Percentiles rank a stretch among this genome's conserved stretches.
These are phyloP conservation scores for Anastrepha obliqua DNA, from an alignment of 1,140 invertebrate genomes.

Conservation along the genomic window DNA sequence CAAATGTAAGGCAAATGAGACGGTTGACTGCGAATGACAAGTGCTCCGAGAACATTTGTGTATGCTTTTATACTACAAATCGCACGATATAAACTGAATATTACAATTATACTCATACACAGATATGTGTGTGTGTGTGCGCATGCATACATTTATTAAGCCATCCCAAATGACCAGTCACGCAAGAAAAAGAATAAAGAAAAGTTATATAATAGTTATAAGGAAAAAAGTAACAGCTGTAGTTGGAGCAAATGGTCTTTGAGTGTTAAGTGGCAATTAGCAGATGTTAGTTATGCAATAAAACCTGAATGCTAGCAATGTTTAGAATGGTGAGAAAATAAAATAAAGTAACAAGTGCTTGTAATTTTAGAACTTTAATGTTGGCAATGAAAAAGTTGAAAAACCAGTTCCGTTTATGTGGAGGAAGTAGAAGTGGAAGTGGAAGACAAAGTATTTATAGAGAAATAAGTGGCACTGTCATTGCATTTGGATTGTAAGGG, in stretches of 20 bases:
- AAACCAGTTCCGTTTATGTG: too few species aligned
- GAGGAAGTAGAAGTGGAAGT: too few species aligned
- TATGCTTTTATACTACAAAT: neutral
- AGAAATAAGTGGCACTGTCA: too few species aligned
- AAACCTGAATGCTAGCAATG: neutral
- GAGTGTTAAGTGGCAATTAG: neutral
- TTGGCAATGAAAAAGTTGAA: too few species aligned
- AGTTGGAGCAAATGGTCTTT: neutral
- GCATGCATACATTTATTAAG: too few species aligned
- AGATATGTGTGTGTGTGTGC: neutral
- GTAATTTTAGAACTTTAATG: neutral
- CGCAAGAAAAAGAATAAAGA: neutral
- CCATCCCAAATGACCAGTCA: neutral
- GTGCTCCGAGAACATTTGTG: neutral
- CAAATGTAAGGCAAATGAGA: neutral
- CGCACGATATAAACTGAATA: neutral
- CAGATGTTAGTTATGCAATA: neutral
- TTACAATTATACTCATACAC: neutral
- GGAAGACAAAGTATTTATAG: too few species aligned
- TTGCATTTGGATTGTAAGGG: too few species aligned
- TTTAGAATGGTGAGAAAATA: neutral
- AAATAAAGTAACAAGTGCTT: neutral
- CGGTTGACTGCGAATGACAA: neutral
- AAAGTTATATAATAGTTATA: neutral
- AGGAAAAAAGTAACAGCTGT: neutral